These are phyloP conservation scores for Nemotelus pantherinus DNA, from an alignment of 2,888 invertebrate species.

Conservation along the genomic window DNA sequence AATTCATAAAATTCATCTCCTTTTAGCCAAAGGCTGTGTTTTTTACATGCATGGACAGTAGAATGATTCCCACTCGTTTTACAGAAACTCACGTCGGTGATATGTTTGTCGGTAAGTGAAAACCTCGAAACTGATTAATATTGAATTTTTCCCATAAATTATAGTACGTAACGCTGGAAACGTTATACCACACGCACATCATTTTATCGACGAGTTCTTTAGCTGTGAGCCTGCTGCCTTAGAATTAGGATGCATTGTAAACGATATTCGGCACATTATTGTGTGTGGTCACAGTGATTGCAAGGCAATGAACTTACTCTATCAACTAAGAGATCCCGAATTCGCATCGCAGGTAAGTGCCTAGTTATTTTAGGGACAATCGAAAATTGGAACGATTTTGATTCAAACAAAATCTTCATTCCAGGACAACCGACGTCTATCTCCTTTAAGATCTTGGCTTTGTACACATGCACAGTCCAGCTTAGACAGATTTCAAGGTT, in stretches of 20 bases:
- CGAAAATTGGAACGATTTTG: background rate
- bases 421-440: constrained; percentile 78
- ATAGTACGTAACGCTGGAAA: constrained; percentile 96
- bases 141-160: constrained; percentile 57
- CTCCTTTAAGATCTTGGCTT: constrained; percentile 91
- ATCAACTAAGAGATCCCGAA: constrained; percentile 81
- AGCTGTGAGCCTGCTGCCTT: constrained; percentile 96
- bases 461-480: constrained; percentile 86
- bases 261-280: constrained; percentile 90
- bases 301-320: constrained; percentile 95
- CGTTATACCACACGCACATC: constrained; percentile 90
- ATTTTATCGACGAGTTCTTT: constrained; percentile 85
- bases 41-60: constrained; percentile 98
- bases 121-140: background rate
- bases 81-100: constrained; percentile 96
- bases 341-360: constrained; percentile 73
- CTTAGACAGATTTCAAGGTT: constrained; percentile 81
- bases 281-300: constrained; percentile 99
- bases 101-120: constrained; percentile 88
- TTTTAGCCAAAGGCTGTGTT: constrained; percentile 94
- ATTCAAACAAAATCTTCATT: constrained; percentile 59
- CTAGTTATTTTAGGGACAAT: constrained; percentile 55
- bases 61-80: constrained; percentile 96
- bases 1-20: background rate
- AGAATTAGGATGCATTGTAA: constrained; percentile 92